phyloP scores from a whole-genome alignment of 2,888 invertebrate genomes.

The Athripsodes cinereus region DNA sequence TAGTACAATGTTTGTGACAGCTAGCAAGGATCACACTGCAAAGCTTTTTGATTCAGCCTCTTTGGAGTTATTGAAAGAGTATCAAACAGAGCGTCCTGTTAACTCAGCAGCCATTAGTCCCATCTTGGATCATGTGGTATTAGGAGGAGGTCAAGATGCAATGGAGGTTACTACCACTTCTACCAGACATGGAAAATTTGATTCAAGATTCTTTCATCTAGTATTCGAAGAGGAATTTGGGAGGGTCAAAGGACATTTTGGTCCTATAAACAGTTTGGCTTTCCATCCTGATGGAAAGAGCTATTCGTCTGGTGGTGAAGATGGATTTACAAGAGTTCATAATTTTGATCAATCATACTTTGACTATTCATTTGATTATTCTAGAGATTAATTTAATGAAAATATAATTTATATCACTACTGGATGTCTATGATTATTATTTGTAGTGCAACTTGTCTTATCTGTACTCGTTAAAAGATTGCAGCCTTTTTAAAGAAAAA shows the following conservation, averaged over 20 bases:
- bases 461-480: too few species aligned
- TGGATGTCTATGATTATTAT: too few species aligned
- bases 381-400: conserved; percentile 40
- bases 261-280: conserved; percentile 96
- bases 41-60: conserved; percentile 89
- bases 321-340: conserved; percentile 95
- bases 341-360: conserved; percentile 94
- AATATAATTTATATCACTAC: too few species aligned
- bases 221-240: conserved; percentile 97
- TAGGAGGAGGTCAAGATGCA: conserved; percentile 99
- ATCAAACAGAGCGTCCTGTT: conserved; percentile 95
- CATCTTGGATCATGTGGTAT: conserved; percentile 88
- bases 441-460: too few species aligned
- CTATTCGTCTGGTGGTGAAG: conserved; percentile 96
- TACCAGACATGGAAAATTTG: conserved; percentile 92
- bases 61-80: conserved; percentile 84
- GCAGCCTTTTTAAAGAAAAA: too few species aligned
- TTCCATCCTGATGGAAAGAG: conserved; percentile 98
- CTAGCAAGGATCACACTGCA: conserved; percentile 94
- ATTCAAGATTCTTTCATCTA: conserved; percentile 89
- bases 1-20: conserved; percentile 93
- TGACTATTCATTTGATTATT: conserved; percentile 90
- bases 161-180: conserved; percentile 98
- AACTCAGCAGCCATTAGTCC: conserved; percentile 98
- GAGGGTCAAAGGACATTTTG: conserved; percentile 98